Conservation (phyloP, 2,113 vertebrate species). For the Salvelinus namaycush region DNA sequence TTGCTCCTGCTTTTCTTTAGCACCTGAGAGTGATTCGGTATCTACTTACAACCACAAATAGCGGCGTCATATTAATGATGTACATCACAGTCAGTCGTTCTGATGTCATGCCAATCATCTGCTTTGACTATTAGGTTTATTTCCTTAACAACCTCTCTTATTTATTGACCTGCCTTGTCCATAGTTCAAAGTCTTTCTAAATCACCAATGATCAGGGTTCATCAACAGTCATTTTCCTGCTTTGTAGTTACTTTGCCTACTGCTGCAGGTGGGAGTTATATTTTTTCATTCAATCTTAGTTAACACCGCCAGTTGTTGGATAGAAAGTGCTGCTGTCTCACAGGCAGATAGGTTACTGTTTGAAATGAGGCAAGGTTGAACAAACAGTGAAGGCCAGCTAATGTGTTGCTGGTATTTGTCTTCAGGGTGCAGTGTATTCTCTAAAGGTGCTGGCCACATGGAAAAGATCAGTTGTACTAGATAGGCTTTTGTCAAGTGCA, state of each 20-base stretch:
- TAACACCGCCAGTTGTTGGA: neutral
- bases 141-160: neutral
- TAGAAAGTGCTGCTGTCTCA: neutral
- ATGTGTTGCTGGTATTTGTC: slow-evolving; percentile 14
- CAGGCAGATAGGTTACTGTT: neutral
- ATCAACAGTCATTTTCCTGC: neutral
- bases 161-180: neutral
- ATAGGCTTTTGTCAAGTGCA: neutral
- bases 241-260: neutral
- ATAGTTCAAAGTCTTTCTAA: slow-evolving; percentile 5
- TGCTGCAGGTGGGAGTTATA: neutral
- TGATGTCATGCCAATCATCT: neutral
- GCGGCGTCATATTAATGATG: neutral
- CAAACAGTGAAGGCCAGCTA: slow-evolving; percentile 10
- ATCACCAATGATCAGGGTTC: neutral
- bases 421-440: neutral
- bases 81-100: neutral
- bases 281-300: neutral
- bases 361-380: slow-evolving; percentile 5
- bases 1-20: neutral
- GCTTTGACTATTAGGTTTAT: neutral
- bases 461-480: neutral
- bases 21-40: neutral
- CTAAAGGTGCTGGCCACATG: neutral
- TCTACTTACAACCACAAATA: neutral